Base-by-base conservation (phyloP, 2,888 invertebrate species). In the Cantharis rustica region DNA sequence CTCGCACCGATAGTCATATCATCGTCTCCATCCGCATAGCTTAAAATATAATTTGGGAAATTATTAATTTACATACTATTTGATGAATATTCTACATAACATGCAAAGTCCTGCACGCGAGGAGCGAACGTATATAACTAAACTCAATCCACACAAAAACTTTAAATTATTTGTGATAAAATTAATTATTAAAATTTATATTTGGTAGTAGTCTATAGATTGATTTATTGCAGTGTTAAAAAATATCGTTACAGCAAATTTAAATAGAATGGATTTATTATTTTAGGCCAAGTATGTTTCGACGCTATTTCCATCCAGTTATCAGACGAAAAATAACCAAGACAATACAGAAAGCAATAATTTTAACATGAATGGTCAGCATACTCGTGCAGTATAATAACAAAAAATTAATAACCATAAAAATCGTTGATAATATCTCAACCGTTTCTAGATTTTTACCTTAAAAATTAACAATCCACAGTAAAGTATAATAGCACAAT, bases 241-340 rank as follows among this genome's bases (percentile, higher is more conserved):
- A 47, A 47, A 0, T 2, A n/a, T 47, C n/a, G 20, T 66, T 20
- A 16, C 5, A 4, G n/a, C 23, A 20, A 20, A 16, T 64, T 20
- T 20, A 17, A 20, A 64, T 20, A 16, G 20, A 15, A 66, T 20
- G 47, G 47, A 7, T 20, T 66, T 66, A 16, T 20, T 23, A 62
- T 78, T 78, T 76, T 64, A 78, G 78, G 78, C 76, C 16, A 76
- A 64, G 61, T 78, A 23, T 70, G 78, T 78, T 17, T 78, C 78
- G 10, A 78, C 78, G 26, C 71, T 78, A 69, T 78, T 78, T 69
- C 71, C 76, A 71, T 27, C 61, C 16, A 76, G 63, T 20, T n/a
- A 16, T 66, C 72, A 64, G 27, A 66, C 27, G 16, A 75, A 23
- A 17, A 15, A 26, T 64, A 71, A 64, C n/a, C 69, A 66, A 15